phyloP scores from a whole-genome alignment of 2,113 vertebrate genomes.

The Forbesichthys papilliferus region DNA sequence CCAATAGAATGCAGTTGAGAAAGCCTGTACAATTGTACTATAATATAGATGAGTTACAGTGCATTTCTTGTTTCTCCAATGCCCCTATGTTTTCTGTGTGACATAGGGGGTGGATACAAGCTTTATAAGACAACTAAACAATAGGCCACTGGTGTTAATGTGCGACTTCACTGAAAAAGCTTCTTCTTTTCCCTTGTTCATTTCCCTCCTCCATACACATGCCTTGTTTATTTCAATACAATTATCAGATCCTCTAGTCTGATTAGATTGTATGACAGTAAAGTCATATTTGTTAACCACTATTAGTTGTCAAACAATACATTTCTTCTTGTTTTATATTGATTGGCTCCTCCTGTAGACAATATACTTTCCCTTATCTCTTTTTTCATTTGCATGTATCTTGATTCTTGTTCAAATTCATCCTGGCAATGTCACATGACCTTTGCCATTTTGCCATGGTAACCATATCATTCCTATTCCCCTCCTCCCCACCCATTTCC shows the following conservation, averaged over 20 bases:
- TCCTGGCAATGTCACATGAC: constrained; percentile 88
- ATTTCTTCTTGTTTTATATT: constrained; percentile 53
- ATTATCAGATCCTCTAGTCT: constrained; percentile 73
- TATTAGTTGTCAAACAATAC: constrained; percentile 43
- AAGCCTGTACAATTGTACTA: neutral
- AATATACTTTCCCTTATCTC: constrained; percentile 59
- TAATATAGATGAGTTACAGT: too few species aligned
- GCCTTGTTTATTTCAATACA: constrained; percentile 67
- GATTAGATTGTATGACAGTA: constrained; percentile 85
- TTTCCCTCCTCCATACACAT: constrained; percentile 60
- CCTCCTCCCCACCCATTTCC: constrained; percentile 82
- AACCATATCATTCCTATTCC: constrained; percentile 86
- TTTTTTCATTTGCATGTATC: constrained; percentile 75
- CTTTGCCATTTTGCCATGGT: constrained; percentile 87
- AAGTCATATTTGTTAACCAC: constrained; percentile 72
- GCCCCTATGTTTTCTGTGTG: too few species aligned
- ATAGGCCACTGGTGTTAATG: neutral
- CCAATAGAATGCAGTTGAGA: neutral
- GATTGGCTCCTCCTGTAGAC: constrained; percentile 32
- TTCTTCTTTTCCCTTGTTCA: constrained; percentile 31
- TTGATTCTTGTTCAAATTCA: constrained; percentile 78
- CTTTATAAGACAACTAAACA: too few species aligned
- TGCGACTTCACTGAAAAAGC: constrained; percentile 6
- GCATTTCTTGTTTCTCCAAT: too few species aligned
- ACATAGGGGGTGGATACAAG: too few species aligned